Evolutionary conservation across 2,888 invertebrate genomes (phyloP), one percentile per base, ranked within the genome.

Genomic region (Drosophila monieri): DNA sequence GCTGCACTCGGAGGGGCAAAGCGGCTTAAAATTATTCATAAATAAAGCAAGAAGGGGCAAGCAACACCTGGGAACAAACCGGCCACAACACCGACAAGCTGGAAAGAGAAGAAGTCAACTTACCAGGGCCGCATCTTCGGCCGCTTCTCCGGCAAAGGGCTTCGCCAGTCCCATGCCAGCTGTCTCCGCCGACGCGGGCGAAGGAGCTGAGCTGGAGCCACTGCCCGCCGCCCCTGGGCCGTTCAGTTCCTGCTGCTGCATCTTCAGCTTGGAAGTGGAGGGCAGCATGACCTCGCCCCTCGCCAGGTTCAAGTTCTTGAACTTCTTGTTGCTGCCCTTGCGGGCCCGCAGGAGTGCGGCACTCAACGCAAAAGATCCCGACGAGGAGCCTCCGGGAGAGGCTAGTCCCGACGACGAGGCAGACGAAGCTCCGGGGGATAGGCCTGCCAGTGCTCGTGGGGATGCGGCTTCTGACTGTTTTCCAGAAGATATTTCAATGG

Each of bases 261-360:
- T 78, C 80, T 89, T 90, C 69, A 90, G 80, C 81, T 89, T 90
- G 47, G 88, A 78, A 48, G 90, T 90, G 30, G 90, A 90, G 55
- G 90, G 90, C 78, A 89, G 76, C 90, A 90, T 90, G 56, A 90
- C 88, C 77, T 90, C 90, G 55, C 78, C 81, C 75, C 89, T 83
- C 74, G 88, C 84, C 80, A 89, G 79, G 81, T 88, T 90, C 77
- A 90, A 84, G 78, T 90, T 90, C 81, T 90, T 88, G 60, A 90
- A 90, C 80, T 90, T 90, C 73, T 85, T 89, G 80, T 87, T 89
- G 77, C 87, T 75, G 56, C 78, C 75, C 58, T 80, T 83, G 62
- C 84, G 85, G 74, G 77, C 83, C 35, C 80, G 79, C 52, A 85
- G 85, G 59, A 87, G 62, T 37, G 79, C 72, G 44, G 68, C 73